Evolutionary conservation across 2,797 vertebrate genomes (phyloP).

Genomic region (Cryptoblepharus egeriae): DNA sequence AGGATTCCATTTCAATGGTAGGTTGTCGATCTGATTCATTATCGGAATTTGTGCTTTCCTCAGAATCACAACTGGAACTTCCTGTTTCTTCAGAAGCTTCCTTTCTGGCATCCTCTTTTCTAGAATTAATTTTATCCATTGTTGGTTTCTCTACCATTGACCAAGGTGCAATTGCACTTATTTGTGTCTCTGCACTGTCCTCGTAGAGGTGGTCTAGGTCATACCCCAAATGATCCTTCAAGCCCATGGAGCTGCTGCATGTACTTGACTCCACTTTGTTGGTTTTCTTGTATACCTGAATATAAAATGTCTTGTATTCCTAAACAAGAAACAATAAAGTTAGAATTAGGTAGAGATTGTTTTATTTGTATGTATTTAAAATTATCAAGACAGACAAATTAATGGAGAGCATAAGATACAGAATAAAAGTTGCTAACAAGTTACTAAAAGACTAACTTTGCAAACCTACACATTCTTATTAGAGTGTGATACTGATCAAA

Average conservation of each 20-base stretch:
- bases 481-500: not conserved
- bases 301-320: slow-evolving; percentile 80
- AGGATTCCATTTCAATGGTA: slow-evolving; percentile 71
- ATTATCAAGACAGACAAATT: not conserved
- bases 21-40: slow-evolving; percentile 85
- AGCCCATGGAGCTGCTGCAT: slow-evolving; percentile 95
- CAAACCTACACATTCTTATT: not conserved
- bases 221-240: slow-evolving; percentile 94
- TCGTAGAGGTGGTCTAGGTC: slow-evolving; percentile 91
- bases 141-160: slow-evolving; percentile 75
- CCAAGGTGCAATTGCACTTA: slow-evolving; percentile 78
- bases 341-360: slow-evolving; percentile 58
- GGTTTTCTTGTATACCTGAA: slow-evolving; percentile 82
- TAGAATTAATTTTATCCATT: slow-evolving; percentile 81
- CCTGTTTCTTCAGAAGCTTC: slow-evolving; percentile 78
- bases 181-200: slow-evolving; percentile 84
- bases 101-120: slow-evolving; percentile 77
- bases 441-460: not conserved
- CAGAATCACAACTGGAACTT: slow-evolving; percentile 80
- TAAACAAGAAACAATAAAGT: slow-evolving; percentile 68
- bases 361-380: slow-evolving; percentile 22
- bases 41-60: slow-evolving; percentile 87
- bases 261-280: slow-evolving; percentile 87
- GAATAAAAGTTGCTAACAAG: slow-evolving; percentile 28
- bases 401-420: not conserved